Evolutionary conservation across 2,113 vertebrate species (phyloP).

Genomic region (Coptodon rendalli): DNA sequence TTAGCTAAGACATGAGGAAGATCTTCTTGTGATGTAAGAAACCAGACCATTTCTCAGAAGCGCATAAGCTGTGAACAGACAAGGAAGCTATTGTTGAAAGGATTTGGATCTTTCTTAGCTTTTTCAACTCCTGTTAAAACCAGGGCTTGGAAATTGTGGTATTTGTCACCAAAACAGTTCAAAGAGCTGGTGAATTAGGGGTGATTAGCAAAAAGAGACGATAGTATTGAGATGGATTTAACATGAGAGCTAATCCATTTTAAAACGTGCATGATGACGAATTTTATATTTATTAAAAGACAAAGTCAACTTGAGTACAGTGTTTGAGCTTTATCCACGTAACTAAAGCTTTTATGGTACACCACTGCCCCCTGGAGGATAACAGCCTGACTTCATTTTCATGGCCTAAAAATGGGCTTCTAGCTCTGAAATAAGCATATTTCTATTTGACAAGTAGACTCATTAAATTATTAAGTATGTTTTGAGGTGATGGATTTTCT

Average conservation of each 20-base stretch:
- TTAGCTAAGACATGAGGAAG: not conserved
- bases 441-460: not conserved
- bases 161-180: slow-evolving; percentile 19
- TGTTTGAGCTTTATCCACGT: not conserved
- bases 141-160: not conserved
- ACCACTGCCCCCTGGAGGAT: slow-evolving; percentile 45
- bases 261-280: not conserved
- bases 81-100: slow-evolving; percentile 26
- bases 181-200: slow-evolving; percentile 26
- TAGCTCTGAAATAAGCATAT: not conserved
- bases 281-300: not conserved
- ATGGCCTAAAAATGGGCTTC: not conserved
- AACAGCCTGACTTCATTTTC: not conserved
- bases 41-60: not conserved
- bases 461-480: not conserved
- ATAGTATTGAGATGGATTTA: slow-evolving; percentile 20
- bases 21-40: not conserved
- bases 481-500: not conserved
- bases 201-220: not conserved
- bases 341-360: not conserved
- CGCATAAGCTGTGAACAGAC: not conserved
- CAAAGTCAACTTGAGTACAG: not conserved
- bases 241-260: not conserved
- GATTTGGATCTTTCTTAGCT: slow-evolving; percentile 14
- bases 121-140: not conserved